phyloP scores from a whole-genome alignment of 2,888 invertebrate genomes.

The Lamproptera curius region DNA sequence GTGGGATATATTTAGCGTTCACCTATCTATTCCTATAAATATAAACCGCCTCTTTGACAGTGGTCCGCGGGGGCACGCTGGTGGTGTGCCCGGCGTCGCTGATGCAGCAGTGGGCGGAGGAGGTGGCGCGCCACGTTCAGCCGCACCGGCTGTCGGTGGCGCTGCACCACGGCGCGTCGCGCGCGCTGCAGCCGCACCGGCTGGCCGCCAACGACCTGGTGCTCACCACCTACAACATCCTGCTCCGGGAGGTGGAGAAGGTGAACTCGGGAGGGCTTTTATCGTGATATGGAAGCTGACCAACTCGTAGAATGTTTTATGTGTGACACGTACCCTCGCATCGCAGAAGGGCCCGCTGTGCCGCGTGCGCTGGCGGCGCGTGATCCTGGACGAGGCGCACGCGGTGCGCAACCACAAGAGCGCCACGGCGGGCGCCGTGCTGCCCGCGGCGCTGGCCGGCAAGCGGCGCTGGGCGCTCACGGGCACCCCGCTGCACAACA shows the following conservation, averaged over 20 bases:
- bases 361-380: slow-evolving; percentile 88
- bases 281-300: no score
- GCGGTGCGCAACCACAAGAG: slow-evolving; percentile 92
- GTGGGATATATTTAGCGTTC: no score
- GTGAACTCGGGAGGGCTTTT: slow-evolving; percentile 30
- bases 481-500: slow-evolving; percentile 97
- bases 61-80: slow-evolving; percentile 84
- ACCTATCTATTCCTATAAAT: no score
- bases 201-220: slow-evolving; percentile 88
- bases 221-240: slow-evolving; percentile 91
- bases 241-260: slow-evolving; percentile 79
- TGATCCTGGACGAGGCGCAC: slow-evolving; percentile 97
- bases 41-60: no score
- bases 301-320: no score
- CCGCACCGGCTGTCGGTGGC: slow-evolving; percentile 80
- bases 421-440: slow-evolving; percentile 84
- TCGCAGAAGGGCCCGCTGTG: slow-evolving; percentile 80
- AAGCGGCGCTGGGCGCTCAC: slow-evolving; percentile 85
- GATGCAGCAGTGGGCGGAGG: slow-evolving; percentile 92
- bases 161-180: slow-evolving; percentile 89
- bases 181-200: slow-evolving; percentile 80
- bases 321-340: no score
- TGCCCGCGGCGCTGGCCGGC: slow-evolving; percentile 70
- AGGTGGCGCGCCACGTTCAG: slow-evolving; percentile 82
- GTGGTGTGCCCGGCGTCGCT: slow-evolving; percentile 96